Conservation (phyloP, 1,140 invertebrate genomes). For the Heliothis subflexa region DNA sequence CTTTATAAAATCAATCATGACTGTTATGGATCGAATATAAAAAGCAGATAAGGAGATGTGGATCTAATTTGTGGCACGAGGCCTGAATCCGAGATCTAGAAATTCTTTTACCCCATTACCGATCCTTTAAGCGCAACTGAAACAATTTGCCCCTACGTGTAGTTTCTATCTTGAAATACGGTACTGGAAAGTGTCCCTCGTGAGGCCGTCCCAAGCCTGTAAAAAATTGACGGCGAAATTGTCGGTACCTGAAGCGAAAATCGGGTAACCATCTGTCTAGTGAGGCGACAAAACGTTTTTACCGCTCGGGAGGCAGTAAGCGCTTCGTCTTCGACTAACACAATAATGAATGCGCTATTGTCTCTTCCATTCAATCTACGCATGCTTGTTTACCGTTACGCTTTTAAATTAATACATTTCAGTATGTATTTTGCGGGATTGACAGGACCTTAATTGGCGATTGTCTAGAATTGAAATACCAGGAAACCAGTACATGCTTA, state of each 20-base stretch:
- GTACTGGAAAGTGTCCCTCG: constrained; percentile 21
- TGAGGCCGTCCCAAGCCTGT: not conserved
- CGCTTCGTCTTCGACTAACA: constrained; percentile 28
- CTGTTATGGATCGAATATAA: constrained; percentile 11
- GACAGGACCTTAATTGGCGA: constrained; percentile 37
- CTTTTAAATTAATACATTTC: constrained; percentile 39
- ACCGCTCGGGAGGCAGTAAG: constrained; percentile 32
- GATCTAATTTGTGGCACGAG: constrained; percentile 31
- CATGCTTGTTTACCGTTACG: constrained; percentile 32
- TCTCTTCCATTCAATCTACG: constrained; percentile 35
- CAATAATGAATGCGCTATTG: constrained; percentile 52
- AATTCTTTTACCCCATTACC: constrained; percentile 26
- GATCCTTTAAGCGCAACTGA: constrained; percentile 25
- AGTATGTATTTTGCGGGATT: constrained; percentile 25
- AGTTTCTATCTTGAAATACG: constrained; percentile 36
- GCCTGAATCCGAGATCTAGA: constrained; percentile 9
- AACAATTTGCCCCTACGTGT: constrained; percentile 29
- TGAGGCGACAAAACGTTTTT: constrained; percentile 42
- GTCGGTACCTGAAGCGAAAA: constrained; percentile 45
- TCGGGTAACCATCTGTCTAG: constrained; percentile 24
- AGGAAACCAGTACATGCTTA: not conserved
- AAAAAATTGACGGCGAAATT: constrained; percentile 44
- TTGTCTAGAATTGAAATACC: constrained; percentile 26
- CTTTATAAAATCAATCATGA: constrained; percentile 24
- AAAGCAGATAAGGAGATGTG: not conserved